phyloP scores from a whole-genome alignment of 2,797 vertebrate species.

The Pangasius larnaudii region DNA sequence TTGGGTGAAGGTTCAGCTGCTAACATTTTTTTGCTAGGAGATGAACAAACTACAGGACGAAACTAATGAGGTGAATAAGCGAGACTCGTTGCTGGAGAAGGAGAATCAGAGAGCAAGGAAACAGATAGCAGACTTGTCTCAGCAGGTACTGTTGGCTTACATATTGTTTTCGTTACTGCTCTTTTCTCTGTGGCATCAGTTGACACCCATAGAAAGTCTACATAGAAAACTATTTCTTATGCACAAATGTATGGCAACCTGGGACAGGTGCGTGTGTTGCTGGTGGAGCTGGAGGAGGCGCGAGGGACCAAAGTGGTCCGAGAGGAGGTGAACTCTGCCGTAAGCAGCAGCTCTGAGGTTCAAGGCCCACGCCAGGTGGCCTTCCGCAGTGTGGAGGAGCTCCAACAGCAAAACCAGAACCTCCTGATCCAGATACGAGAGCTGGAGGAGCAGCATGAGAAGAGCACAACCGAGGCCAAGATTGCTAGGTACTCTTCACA shows the following conservation, averaged over 20 bases:
- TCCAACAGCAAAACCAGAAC: constrained; percentile 92
- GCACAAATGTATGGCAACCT: background rate
- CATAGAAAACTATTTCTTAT: background rate
- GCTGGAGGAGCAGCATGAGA: constrained; percentile 86
- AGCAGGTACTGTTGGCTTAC: constrained; percentile 78
- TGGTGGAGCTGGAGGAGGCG: constrained; percentile 92
- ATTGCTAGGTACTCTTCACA: constrained; percentile 79
- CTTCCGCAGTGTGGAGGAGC: constrained; percentile 90
- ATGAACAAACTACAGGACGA: constrained; percentile 89
- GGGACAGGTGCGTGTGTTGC: constrained; percentile 83
- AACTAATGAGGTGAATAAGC: constrained; percentile 87
- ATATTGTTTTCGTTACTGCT: background rate
- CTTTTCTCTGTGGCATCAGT: background rate
- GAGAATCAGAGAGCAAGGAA: constrained; percentile 85
- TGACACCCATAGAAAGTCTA: background rate
- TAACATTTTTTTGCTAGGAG: constrained; percentile 74
- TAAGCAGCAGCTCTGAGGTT: constrained; percentile 77
- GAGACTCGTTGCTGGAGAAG: constrained; percentile 80
- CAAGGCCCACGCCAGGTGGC: constrained; percentile 80
- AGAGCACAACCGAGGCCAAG: constrained; percentile 79
- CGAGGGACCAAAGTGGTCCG: constrained; percentile 86
- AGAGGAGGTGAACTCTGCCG: constrained; percentile 85
- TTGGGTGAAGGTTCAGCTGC: background rate
- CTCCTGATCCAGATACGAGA: constrained; percentile 84
- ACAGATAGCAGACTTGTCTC: constrained; percentile 88